Conservation (phyloP, 1,140 invertebrate species). For the Oreohelix idahoensis region DNA sequence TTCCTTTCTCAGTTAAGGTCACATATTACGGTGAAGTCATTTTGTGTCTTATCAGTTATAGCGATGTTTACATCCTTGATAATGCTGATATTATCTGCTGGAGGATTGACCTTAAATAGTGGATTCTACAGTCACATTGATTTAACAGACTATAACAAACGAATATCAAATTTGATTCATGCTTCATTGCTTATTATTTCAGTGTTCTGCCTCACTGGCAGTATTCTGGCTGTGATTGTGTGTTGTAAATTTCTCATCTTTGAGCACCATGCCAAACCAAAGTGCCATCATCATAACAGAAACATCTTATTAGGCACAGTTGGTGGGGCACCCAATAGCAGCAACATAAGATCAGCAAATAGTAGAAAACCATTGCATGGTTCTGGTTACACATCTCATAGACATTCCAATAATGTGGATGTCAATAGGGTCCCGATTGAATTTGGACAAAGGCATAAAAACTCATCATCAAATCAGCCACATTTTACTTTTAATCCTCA, state of each 20-base stretch:
- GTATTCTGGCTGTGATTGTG: slow-evolving; percentile 15
- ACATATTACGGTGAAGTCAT: slow-evolving; percentile 19
- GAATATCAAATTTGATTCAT: slow-evolving; percentile 30
- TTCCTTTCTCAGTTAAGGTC: slow-evolving; percentile 22
- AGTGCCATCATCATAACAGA: slow-evolving; percentile 7
- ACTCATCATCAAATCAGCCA: slow-evolving; percentile 16
- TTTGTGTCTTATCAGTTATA: slow-evolving; percentile 5
- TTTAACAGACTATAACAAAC: slow-evolving; percentile 18
- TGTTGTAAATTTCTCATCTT: slow-evolving; percentile 32
- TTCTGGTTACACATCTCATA: not conserved
- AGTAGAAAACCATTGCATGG: not conserved
- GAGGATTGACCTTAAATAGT: slow-evolving; percentile 26
- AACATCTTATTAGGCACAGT: not conserved
- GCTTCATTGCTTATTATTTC: slow-evolving; percentile 29
- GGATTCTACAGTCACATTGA: slow-evolving; percentile 24
- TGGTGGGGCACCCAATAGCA: slow-evolving; percentile 10
- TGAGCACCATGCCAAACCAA: slow-evolving; percentile 29
- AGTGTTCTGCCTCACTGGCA: slow-evolving; percentile 27
- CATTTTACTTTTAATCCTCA: not conserved
- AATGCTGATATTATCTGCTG: slow-evolving; percentile 34
- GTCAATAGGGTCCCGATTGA: slow-evolving; percentile 24
- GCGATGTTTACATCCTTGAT: slow-evolving; percentile 9
- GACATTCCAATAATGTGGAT: slow-evolving; percentile 20
- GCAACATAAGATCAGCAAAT: not conserved
- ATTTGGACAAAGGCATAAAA: slow-evolving; percentile 1